Evolutionary conservation across 2,888 invertebrate genomes (phyloP), one percentile per base, ranked within the genome.

Genomic region (Euclidia mi): DNA sequence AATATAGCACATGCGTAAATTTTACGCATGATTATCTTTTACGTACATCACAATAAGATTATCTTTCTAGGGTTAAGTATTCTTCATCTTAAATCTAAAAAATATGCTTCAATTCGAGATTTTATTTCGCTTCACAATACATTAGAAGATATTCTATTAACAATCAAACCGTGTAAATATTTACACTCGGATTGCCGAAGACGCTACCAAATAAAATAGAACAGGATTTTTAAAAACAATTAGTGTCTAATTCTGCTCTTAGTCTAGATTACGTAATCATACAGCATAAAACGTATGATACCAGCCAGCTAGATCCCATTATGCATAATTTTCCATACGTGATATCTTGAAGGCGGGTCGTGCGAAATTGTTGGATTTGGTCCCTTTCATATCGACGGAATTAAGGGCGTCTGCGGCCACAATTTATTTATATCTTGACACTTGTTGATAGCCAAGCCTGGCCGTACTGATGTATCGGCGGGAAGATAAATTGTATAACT

Each of bases 371-470:
- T 41, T 48, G 44, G 41, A 61, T 70, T 62, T 47, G 35, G 50
- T 41, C 55, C 52, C 53, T 65, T 20, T 58, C 55, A 57, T 58
- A 58, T 58, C 60, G 45, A 35, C n/a, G 32, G 60, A 61, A 68
- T 67, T 64, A 73, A 65, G 61, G 75, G 65, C 67, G 71, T 65
- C 72, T 67, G 74, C 62, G 77, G 77, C 69, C 55, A 52, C 71
- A 79, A 86, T 87, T 86, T 87, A 89, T 88, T 79, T 82, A 80
- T 83, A 81, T 79, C 85, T 84, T 76, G 89, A 87, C 91, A 93
- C 92, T 92, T 93, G 92, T 92, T 93, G 93, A 93, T 92, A 90
- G 87, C 84, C 63, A 51, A 56, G 52, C 65, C 69, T 62, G 59
- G 61, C 69, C 52, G 66, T 65, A 65, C 65, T 76, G 81, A 83